Conservation (phyloP, 2,113 vertebrate species). For the Tor tambroides region DNA sequence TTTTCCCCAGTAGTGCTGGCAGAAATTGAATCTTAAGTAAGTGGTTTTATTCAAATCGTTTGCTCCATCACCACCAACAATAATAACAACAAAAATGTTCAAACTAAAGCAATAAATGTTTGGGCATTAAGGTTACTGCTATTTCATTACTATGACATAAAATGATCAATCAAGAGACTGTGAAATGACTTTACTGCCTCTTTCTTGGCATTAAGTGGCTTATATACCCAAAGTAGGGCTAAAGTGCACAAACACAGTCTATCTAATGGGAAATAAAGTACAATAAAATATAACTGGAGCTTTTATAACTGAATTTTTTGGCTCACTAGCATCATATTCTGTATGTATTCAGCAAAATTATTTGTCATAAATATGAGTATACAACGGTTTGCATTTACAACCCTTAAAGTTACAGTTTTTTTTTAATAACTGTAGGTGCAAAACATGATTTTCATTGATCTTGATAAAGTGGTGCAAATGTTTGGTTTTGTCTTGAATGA, state of each 20-base stretch:
- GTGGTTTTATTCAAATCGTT: conserved; percentile 24
- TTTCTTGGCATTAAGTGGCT: neutral
- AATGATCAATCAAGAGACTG: conserved; percentile 7
- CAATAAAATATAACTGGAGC: neutral
- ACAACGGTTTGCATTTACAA: too few relatives aligned
- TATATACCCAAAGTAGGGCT: neutral
- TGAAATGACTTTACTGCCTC: neutral
- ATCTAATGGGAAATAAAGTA: neutral
- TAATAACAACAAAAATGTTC: conserved; percentile 10
- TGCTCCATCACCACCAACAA: conserved; percentile 9
- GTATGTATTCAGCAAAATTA: neutral
- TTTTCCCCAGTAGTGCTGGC: conserved; percentile 21
- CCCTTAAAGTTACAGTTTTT: too few relatives aligned
- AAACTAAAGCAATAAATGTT: conserved; percentile 17
- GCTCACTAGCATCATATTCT: neutral
- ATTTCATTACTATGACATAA: conserved; percentile 22
- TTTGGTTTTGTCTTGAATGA: neutral
- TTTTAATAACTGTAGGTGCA: too few relatives aligned
- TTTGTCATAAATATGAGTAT: neutral
- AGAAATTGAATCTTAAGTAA: conserved; percentile 18
- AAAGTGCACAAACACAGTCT: neutral
- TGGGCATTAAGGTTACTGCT: neutral
- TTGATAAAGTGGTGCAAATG: neutral
- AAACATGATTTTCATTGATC: too few relatives aligned
- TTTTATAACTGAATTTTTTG: neutral